Percentiles rank a stretch among this genome's conserved stretches.
These are phyloP conservation scores for Paraplagusia blochii DNA, from an alignment of 2,113 vertebrate species.

Conservation along the genomic window DNA sequence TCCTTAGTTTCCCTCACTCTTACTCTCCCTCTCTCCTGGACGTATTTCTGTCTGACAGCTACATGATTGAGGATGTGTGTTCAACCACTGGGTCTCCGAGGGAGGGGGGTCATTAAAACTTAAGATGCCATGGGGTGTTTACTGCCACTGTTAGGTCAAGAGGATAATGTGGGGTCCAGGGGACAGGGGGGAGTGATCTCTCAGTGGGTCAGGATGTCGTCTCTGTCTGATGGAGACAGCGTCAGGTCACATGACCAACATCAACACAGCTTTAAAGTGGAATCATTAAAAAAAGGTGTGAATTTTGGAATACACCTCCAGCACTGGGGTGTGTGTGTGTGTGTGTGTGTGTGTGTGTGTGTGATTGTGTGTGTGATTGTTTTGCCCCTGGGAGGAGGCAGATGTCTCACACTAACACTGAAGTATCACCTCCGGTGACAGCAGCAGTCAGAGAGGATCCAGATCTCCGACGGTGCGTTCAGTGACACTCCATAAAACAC, in stretches of 20 bases:
- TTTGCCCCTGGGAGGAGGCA: conserved; percentile 62
- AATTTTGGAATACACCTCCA: no score
- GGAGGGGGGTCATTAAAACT: conserved; percentile 42
- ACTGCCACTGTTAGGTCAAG: conserved; percentile 50
- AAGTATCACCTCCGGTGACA: conserved; percentile 67
- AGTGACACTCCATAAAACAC: no score
- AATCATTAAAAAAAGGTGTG: no score
- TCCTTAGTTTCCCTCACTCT: conserved; percentile 39
- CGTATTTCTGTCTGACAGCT: conserved; percentile 67
- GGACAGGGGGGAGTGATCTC: background rate
- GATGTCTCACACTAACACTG: conserved; percentile 67
- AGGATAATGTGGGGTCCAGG: conserved; percentile 15
- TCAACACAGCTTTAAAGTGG: no score
- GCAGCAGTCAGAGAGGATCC: conserved; percentile 46
- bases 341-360: conserved; percentile 12
- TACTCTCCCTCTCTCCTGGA: conserved; percentile 12
- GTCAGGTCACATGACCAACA: no score
- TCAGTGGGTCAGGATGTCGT: conserved; percentile 22
- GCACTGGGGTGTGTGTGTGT: conserved; percentile 6
- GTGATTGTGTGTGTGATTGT: conserved; percentile 34
- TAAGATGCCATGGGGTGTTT: conserved; percentile 48
- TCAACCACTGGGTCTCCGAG: conserved; percentile 72
- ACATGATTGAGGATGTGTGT: conserved; percentile 77
- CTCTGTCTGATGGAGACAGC: no score
- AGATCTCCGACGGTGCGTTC: conserved; percentile 21